Conservation (phyloP, 2,888 invertebrate species). For the Helobdella robusta region DNA sequence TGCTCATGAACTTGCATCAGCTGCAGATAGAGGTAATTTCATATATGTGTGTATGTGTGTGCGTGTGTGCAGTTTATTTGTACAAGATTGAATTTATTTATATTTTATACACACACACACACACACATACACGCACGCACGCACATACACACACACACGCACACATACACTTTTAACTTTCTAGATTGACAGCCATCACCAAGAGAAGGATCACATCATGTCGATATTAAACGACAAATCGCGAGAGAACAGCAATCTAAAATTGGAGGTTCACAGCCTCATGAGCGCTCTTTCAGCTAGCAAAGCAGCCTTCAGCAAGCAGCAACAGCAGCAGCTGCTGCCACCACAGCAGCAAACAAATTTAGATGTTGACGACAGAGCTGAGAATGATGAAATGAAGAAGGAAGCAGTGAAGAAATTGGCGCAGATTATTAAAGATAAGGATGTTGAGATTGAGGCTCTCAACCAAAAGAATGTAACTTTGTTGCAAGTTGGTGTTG, state of each 20-base stretch:
- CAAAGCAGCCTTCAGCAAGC: constrained; percentile 45
- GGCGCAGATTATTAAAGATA: constrained; percentile 48
- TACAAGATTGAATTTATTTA: no score
- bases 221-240: constrained; percentile 49
- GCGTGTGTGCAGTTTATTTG: no score
- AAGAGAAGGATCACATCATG: constrained; percentile 45
- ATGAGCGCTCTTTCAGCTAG: constrained; percentile 47
- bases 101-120: not conserved
- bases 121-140: not conserved
- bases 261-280: constrained; percentile 47
- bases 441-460: constrained; percentile 51
- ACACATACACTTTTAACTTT: not conserved
- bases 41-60: no score
- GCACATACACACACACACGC: not conserved
- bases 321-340: constrained; percentile 49
- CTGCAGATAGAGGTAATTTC: constrained; percentile 39
- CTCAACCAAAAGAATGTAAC: constrained; percentile 48
- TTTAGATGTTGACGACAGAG: no score
- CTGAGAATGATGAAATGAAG: constrained; percentile 44
- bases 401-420: constrained; percentile 49
- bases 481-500: constrained; percentile 35
- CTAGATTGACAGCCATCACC: not conserved
- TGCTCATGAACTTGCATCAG: constrained; percentile 39
- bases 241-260: constrained; percentile 46
- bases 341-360: no score